A percentile compares a stretch with the other conserved stretches of the same genome.
Conservation (phyloP, 2,113 vertebrate genomes). For the Hippolais icterina region DNA sequence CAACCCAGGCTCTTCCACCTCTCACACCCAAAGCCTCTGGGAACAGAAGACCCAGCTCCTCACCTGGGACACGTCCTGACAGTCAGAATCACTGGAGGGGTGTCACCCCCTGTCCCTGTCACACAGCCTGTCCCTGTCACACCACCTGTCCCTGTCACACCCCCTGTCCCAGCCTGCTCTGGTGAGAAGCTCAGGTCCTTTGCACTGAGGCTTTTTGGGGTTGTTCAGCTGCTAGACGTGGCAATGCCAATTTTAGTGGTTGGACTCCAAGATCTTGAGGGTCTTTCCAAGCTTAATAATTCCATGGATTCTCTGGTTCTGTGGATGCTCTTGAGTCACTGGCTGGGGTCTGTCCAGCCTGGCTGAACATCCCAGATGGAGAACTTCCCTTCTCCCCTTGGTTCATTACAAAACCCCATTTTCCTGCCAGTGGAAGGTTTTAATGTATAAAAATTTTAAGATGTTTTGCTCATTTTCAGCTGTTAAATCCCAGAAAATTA, state of each 20-base stretch:
- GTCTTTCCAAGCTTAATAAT: background rate
- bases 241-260: background rate
- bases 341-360: background rate
- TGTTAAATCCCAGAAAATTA: background rate
- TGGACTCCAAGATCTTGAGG: background rate
- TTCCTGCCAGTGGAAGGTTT: background rate
- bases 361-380: background rate
- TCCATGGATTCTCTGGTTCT: background rate
- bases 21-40: background rate
- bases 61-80: fast-evolving
- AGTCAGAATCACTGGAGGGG: too few relatives aligned
- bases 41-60: background rate
- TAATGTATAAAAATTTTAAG: background rate
- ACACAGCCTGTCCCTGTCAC: background rate
- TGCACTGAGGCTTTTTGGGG: background rate
- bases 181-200: too few relatives aligned
- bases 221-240: background rate
- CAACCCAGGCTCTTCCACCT: background rate
- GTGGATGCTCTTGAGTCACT: background rate
- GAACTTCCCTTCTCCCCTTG: background rate
- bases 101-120: background rate
- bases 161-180: background rate
- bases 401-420: background rate
- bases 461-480: background rate
- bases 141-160: too few relatives aligned